Percentiles rank a stretch among this genome's conserved stretches.
These are phyloP conservation scores for Prionailurus viverrinus DNA, from an alignment of 2,113 vertebrate species.

Conservation along the genomic window DNA sequence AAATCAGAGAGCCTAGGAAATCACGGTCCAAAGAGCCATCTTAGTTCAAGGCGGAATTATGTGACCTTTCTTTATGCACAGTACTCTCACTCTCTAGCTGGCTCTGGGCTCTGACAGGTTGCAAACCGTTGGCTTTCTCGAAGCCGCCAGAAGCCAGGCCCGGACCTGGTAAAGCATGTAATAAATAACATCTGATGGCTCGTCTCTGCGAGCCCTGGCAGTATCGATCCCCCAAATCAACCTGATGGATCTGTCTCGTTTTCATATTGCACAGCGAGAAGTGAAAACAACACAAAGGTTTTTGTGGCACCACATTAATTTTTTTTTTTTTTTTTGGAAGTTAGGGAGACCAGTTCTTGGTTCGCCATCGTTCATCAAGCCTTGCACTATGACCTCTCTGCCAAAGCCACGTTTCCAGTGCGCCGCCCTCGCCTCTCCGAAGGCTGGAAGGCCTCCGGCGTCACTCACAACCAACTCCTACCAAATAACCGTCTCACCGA, in stretches of 20 bases:
- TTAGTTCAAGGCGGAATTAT: not conserved
- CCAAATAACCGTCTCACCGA: not conserved
- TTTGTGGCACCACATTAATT: not conserved
- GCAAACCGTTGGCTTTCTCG: not conserved
- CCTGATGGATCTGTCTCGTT: slow-evolving; percentile 67
- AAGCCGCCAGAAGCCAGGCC: not conserved
- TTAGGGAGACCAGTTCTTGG: not conserved
- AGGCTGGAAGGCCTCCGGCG: not conserved
- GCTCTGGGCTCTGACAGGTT: not conserved
- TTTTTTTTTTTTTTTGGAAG: not conserved
- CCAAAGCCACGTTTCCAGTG: not conserved
- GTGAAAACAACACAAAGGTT: not conserved
- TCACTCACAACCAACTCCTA: not conserved
- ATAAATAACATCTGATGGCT: slow-evolving; percentile 68
- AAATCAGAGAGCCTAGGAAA: not conserved
- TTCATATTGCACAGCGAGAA: slow-evolving; percentile 57
- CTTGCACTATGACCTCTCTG: not conserved
- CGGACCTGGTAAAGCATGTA: not conserved
- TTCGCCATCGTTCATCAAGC: not conserved
- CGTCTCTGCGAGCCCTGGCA: slow-evolving; percentile 3
- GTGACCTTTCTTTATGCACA: slow-evolving; percentile 4
- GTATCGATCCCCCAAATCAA: slow-evolving; percentile 50
- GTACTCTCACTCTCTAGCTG: not conserved
- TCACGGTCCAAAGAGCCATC: not conserved
- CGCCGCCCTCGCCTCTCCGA: not conserved